Evolutionary conservation across 2,888 invertebrate genomes (phyloP).

Genomic region (Orthosia gothica): DNA sequence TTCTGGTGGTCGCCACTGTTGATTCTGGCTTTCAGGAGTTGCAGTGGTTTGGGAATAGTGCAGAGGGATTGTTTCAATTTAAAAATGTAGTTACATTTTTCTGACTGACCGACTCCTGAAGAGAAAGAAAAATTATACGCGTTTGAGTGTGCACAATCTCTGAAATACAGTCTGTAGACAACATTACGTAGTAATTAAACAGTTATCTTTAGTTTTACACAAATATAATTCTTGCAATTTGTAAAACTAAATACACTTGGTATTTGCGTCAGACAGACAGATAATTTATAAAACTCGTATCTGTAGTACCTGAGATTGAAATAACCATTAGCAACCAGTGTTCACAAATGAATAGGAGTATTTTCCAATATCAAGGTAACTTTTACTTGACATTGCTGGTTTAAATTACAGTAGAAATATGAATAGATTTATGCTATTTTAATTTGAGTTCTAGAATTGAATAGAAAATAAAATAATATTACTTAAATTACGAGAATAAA

Average conservation of each 20-base stretch:
- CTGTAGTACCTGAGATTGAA: conserved; percentile 5
- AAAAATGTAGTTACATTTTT: no score
- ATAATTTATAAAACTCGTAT: conserved; percentile 15
- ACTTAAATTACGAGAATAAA: neutral
- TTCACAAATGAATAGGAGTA: conserved; percentile 9
- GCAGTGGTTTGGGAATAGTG: no score
- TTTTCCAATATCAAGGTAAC: conserved; percentile 47
- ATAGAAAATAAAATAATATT: neutral
- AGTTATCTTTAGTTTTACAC: neutral
- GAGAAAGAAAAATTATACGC: no score
- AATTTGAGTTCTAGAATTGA: neutral
- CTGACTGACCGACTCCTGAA: no score
- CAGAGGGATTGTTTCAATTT: no score
- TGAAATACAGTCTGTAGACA: no score
- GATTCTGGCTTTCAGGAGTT: no score
- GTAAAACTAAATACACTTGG: neutral
- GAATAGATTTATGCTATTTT: conserved; percentile 14
- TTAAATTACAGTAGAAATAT: conserved; percentile 9
- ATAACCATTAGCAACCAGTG: conserved; percentile 23
- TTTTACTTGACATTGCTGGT: conserved; percentile 31
- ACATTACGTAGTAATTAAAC: no score
- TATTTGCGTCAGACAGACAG: neutral
- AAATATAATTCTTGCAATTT: neutral
- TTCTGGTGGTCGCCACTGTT: no score
- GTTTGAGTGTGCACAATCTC: no score